Percentiles rank a stretch among this genome's conserved stretches.
These are phyloP conservation scores for Liparis tanakae DNA, from an alignment of 2,797 vertebrate genomes.

Conservation along the genomic window DNA sequence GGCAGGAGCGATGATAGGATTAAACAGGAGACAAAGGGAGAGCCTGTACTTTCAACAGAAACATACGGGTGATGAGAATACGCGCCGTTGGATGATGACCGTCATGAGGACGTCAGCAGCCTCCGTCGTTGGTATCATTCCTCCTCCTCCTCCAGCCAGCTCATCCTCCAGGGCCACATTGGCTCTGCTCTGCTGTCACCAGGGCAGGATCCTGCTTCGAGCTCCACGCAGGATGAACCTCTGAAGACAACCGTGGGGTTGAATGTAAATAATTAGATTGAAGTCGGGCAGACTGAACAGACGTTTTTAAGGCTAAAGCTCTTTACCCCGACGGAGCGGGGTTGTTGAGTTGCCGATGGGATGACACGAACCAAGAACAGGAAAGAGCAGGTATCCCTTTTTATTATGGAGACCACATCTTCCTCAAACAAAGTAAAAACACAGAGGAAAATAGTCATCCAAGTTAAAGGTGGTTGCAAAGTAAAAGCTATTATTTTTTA, in stretches of 20 bases:
- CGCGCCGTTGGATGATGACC: conserved; percentile 28
- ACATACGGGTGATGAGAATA: conserved; percentile 53
- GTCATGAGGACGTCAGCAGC: conserved; percentile 29
- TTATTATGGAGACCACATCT: not conserved
- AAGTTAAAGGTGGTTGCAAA: not conserved
- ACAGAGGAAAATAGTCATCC: not conserved
- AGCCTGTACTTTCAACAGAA: conserved; percentile 42
- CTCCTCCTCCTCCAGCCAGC: conserved; percentile 39
- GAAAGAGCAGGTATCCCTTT: not conserved
- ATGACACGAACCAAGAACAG: not conserved
- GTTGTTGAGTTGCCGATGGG: not conserved
- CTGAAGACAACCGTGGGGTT: conserved; percentile 18
- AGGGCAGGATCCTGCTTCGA: conserved; percentile 26
- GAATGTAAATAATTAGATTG: conserved; percentile 29
- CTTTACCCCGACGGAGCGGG: conserved; percentile 31
- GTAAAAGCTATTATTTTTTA: not conserved
- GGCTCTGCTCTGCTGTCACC: conserved; percentile 28
- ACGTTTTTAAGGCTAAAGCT: conserved; percentile 14
- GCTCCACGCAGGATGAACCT: conserved; percentile 18
- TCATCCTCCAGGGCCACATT: conserved; percentile 6
- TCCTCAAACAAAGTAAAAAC: not conserved
- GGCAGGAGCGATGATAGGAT: conserved; percentile 58
- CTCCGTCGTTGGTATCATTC: conserved; percentile 38
- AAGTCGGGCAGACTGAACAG: conserved; percentile 26
- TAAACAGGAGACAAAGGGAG: conserved; percentile 52